phyloP scores from a whole-genome alignment of 37 sponge, comb jelly and placozoan species.

The Cladorhizidae sp. region DNA sequence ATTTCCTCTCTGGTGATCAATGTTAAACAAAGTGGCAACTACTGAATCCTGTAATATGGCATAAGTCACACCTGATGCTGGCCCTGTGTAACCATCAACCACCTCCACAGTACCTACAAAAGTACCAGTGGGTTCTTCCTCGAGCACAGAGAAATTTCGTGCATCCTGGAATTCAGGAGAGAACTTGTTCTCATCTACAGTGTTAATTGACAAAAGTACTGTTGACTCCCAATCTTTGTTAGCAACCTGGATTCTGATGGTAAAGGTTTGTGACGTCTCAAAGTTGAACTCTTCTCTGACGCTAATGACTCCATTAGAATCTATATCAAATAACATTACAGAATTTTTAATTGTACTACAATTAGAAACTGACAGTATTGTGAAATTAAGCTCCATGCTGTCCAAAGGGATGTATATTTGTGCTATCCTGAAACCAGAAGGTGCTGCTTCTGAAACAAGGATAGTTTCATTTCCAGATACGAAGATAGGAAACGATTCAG shows the following conservation, averaged over 20 bases:
- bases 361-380: neutral
- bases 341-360: neutral
- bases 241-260: slow-evolving; percentile 44
- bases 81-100: slow-evolving; percentile 36
- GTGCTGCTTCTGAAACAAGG: slow-evolving; percentile 44
- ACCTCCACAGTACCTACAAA: slow-evolving; percentile 52
- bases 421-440: slow-evolving; percentile 14
- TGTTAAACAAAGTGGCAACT: neutral
- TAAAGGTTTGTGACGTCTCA: slow-evolving; percentile 33
- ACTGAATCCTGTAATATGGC: neutral
- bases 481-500: slow-evolving; percentile 41
- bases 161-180: slow-evolving; percentile 43
- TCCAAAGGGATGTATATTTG: slow-evolving; percentile 44
- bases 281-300: slow-evolving; percentile 52
- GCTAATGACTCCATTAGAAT: slow-evolving; percentile 52
- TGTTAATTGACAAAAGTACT: slow-evolving; percentile 43
- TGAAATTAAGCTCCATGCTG: slow-evolving; percentile 1
- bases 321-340: slow-evolving; percentile 64
- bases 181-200: slow-evolving; percentile 77
- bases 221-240: slow-evolving; percentile 27
- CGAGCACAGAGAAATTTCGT: slow-evolving; percentile 17
- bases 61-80: neutral
- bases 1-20: slow-evolving; percentile 32
- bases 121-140: slow-evolving; percentile 37
- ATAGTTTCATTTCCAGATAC: slow-evolving; percentile 36